phyloP scores from a whole-genome alignment of 2,113 vertebrate genomes.

The Rallus limicola region DNA sequence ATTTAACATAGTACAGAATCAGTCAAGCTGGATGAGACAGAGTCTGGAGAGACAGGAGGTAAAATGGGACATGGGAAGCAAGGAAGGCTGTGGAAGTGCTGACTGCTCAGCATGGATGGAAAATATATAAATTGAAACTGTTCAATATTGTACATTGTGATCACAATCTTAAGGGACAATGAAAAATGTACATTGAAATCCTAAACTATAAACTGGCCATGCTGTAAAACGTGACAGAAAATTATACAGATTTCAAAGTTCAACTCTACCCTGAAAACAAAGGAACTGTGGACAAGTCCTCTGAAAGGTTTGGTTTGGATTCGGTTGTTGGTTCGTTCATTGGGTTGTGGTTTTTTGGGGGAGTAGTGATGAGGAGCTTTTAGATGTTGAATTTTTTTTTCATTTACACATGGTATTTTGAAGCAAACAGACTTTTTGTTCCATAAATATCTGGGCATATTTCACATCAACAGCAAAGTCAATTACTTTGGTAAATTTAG shows the following conservation, averaged over 20 bases:
- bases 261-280: not conserved
- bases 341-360: not conserved
- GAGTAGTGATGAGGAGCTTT: accelerated
- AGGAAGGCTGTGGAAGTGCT: not conserved
- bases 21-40: not conserved
- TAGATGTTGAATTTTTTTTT: not conserved
- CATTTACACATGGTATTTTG: not conserved
- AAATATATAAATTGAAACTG: not conserved
- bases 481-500: not conserved
- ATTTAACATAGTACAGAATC: not conserved
- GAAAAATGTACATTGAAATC: not conserved
- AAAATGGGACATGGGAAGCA: not conserved
- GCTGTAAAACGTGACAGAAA: not conserved
- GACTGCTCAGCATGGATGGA: not conserved
- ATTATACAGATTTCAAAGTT: not conserved
- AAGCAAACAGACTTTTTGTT: not conserved
- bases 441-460: not conserved
- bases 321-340: no score
- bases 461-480: not conserved
- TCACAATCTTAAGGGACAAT: not conserved
- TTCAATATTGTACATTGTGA: not conserved
- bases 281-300: accelerated
- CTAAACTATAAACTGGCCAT: not conserved
- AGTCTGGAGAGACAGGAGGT: not conserved
- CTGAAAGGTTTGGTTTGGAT: no score